These are phyloP conservation scores for Platichthys flesus DNA, from an alignment of 2,113 vertebrate species.

Conservation along the genomic window DNA sequence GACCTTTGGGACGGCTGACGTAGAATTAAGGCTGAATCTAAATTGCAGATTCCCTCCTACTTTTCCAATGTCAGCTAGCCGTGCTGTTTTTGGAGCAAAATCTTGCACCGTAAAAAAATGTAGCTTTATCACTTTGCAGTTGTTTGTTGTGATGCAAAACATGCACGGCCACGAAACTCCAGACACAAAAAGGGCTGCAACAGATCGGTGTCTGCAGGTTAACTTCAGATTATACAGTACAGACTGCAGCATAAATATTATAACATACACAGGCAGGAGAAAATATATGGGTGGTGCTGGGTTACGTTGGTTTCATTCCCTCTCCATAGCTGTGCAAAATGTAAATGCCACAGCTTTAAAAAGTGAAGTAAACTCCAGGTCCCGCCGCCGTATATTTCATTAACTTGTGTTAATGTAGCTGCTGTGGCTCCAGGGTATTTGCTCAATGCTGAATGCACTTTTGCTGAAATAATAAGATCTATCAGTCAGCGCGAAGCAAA, in stretches of 20 bases:
- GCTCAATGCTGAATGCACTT: constrained; percentile 77
- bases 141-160: constrained; percentile 45
- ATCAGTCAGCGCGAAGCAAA: constrained; percentile 78
- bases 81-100: constrained; percentile 37
- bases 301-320: constrained; percentile 35
- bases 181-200: constrained; percentile 6
- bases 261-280: constrained; percentile 11
- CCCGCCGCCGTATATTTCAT: constrained; percentile 79
- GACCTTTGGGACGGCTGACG: constrained; percentile 64
- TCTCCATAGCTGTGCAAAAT: constrained; percentile 48
- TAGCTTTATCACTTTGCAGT: constrained; percentile 61
- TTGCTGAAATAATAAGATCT: constrained; percentile 84
- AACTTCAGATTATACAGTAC: neutral
- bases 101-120: constrained; percentile 36
- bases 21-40: constrained; percentile 69
- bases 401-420: constrained; percentile 81
- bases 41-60: constrained; percentile 68
- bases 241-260: constrained; percentile 21
- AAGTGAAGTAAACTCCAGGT: constrained; percentile 68
- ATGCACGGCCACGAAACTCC: constrained; percentile 4
- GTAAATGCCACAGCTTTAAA: constrained; percentile 77
- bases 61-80: constrained; percentile 54
- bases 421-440: constrained; percentile 80
- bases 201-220: constrained; percentile 1
- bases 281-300: constrained; percentile 21